A percentile compares a stretch with the other conserved stretches of the same genome.
Conservation (phyloP, 2,888 invertebrate genomes). For the Epirrhoe tristata region DNA sequence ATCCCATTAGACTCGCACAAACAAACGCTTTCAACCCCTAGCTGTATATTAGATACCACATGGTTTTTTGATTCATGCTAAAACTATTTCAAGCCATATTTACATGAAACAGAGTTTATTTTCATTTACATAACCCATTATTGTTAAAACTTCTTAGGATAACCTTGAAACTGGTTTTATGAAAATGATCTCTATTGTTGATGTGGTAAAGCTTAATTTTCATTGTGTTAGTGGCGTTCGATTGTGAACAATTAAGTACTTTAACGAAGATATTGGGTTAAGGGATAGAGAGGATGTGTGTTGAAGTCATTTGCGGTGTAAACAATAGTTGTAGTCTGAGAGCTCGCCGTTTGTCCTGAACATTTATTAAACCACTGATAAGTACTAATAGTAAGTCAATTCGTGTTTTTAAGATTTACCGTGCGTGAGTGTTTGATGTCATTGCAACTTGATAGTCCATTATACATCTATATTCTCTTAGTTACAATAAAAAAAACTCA, state of each 20-base stretch:
- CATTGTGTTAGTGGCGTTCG: conserved; percentile 7
- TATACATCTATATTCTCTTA: no score
- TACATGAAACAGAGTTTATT: conserved; percentile 3
- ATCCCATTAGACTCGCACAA: conserved; percentile 5
- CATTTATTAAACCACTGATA: no score
- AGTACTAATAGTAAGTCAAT: no score
- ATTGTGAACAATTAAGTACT: conserved; percentile 26
- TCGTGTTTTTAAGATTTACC: no score
- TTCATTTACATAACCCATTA: not conserved
- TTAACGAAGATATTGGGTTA: conserved; percentile 43
- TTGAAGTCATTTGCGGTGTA: conserved; percentile 30
- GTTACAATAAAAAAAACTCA: no score
- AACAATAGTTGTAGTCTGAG: conserved; percentile 36
- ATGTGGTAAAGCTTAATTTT: conserved; percentile 14
- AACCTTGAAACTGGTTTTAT: not conserved
- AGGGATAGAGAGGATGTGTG: conserved; percentile 34
- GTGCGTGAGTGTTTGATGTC: no score
- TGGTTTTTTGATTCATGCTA: conserved; percentile 17
- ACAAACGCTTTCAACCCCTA: conserved; percentile 1
- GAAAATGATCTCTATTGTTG: not conserved
- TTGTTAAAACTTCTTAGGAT: not conserved
- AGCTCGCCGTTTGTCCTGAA: conserved; percentile 10
- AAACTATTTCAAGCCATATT: conserved; percentile 5
- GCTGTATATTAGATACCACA: conserved; percentile 21
- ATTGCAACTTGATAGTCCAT: no score